A percentile compares a stretch with the other conserved stretches of the same genome.
These are phyloP conservation scores for Probaryconus sp. DNA, from an alignment of 1,140 invertebrate genomes.

Conservation along the genomic window DNA sequence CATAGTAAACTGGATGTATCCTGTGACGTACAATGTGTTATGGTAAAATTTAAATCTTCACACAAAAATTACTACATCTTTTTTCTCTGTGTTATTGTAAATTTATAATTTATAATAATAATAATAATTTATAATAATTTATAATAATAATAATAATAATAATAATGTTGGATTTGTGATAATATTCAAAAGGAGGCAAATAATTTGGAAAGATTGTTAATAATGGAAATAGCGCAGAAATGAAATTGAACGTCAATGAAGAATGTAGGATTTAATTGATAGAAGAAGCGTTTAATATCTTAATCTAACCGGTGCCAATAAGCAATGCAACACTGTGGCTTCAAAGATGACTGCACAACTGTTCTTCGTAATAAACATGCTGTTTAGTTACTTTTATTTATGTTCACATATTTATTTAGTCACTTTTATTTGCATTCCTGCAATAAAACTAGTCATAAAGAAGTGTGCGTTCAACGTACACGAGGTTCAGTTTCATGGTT, in stretches of 20 bases:
- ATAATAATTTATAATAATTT: neutral
- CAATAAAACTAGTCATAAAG: constrained; percentile 61
- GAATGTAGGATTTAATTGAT: constrained; percentile 39
- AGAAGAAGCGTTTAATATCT: constrained; percentile 39
- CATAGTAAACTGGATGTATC: too few species aligned
- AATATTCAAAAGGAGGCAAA: too few species aligned
- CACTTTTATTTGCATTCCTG: constrained; percentile 61
- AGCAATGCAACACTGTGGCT: constrained; percentile 26
- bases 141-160: neutral
- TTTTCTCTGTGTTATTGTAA: too few species aligned
- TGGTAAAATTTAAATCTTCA: too few species aligned
- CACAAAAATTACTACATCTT: too few species aligned
- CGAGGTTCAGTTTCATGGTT: constrained; percentile 47
- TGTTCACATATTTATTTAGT: constrained; percentile 61
- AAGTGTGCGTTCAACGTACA: constrained; percentile 48
- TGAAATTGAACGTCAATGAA: constrained; percentile 3
- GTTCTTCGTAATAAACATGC: constrained; percentile 47
- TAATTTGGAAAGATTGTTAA: too few species aligned
- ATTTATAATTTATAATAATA: too few species aligned
- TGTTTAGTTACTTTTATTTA: constrained; percentile 58
- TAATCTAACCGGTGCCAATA: constrained; percentile 33
- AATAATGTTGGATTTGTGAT: too few species aligned
- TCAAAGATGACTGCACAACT: constrained; percentile 27
- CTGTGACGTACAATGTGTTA: too few species aligned
- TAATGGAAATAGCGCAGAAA: too few species aligned